Evolutionary conservation across 2,888 invertebrate species (phyloP), one percentile per base, ranked within the genome.

Genomic region (Trichogramma evanescens): DNA sequence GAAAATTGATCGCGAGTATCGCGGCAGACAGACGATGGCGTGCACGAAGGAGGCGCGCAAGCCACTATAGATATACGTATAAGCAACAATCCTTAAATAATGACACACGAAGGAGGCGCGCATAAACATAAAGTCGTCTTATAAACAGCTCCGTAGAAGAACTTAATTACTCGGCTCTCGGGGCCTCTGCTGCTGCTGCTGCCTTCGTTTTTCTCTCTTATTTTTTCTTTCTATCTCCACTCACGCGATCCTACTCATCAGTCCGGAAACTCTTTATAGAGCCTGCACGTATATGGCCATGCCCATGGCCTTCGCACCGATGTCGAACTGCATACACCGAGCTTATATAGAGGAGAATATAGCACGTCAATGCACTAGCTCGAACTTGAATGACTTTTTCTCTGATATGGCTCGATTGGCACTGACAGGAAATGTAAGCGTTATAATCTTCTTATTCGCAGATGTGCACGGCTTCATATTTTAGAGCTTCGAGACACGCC

Each of bases 161-260:
- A 73, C 74, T 74, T 74, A 74, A 74, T 74, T 74, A 74, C 72
- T 69, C 65, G 66, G 8, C 45, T 9, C 9, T 45, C 8, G 45
- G 9, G n/a, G 45, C n/a, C 45, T 45, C 3, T 45, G 8, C 45
- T 9, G n/a, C 8, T 45, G n/a, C 13, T 45, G 8, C 8, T 9
- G 9, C 45, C 45, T 45, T 45, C 71, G 72, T 72, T 72, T 71
- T 69, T 69, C 53, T 52, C 26, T 9, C n/a, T 42, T 4, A 7
- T 8, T 9, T 38, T 9, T 55, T 48, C 10, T 8, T 9, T 38
- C 9, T 55, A 42, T 52, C 51, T 53, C 39, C 9, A 8, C 48
- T 70, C 74, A 75, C 75, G 75, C 75, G 73, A 75, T 74, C 73
- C 69, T 72, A 70, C 70, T 70, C 74, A 72, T 71, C 72, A 69